phyloP scores from a whole-genome alignment of 2,888 invertebrate genomes.

The Malthinus flaveolus region DNA sequence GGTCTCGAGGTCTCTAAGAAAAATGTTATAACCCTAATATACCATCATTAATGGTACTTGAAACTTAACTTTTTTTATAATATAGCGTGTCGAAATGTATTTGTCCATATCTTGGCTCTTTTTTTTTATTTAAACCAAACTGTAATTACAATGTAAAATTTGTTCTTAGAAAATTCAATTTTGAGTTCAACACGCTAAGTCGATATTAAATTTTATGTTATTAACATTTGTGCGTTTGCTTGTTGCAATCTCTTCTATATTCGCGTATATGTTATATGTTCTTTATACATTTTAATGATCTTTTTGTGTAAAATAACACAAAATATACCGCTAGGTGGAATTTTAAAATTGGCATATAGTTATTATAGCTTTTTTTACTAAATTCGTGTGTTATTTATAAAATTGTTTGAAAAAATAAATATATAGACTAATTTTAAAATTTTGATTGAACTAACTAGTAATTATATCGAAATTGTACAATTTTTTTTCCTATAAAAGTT shows the following conservation, averaged over 20 bases:
- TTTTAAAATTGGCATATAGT: slow-evolving; percentile 6
- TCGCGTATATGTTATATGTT: not conserved
- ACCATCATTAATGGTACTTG: slow-evolving; percentile 17
- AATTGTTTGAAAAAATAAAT: too few species aligned
- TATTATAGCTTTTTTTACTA: not conserved
- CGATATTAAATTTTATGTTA: slow-evolving; percentile 32
- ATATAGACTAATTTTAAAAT: too few species aligned
- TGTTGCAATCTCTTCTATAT: slow-evolving; percentile 5
- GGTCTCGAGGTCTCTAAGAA: not conserved
- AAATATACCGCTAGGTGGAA: slow-evolving; percentile 5
- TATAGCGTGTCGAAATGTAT: slow-evolving; percentile 34
- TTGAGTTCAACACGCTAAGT: slow-evolving; percentile 33
- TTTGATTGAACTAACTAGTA: too few species aligned
- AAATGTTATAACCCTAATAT: slow-evolving; percentile 13
- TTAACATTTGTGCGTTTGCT: slow-evolving; percentile 20
- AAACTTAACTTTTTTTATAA: slow-evolving; percentile 22
- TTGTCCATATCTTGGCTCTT: slow-evolving; percentile 24
- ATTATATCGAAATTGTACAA: too few species aligned
- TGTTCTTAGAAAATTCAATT: slow-evolving; percentile 35
- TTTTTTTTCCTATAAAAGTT: too few species aligned
- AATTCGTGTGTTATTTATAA: too few species aligned
- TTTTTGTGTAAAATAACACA: slow-evolving; percentile 2
- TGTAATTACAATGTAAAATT: slow-evolving; percentile 34
- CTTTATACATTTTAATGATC: slow-evolving; percentile 1
- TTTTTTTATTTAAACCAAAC: slow-evolving; percentile 21